Evolutionary conservation across 2,888 invertebrate species (phyloP), one percentile per base, ranked within the genome.

Genomic region (Pheosia gnoma): DNA sequence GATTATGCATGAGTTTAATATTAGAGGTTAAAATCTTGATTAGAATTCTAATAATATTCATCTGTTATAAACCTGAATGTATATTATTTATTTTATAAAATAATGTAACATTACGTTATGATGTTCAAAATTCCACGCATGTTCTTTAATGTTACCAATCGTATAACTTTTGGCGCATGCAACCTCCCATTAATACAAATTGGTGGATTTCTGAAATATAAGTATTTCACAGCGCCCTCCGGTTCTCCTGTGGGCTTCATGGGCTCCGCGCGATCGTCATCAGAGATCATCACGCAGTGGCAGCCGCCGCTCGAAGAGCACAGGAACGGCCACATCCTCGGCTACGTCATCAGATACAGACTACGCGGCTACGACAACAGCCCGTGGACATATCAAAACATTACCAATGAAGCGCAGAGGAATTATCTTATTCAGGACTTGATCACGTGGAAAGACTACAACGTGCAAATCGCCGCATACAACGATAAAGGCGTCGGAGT

Each of bases 361-460:
- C 94, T 99, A 3, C 97, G 96, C 71, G 98, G 99, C 0, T 99
- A 99, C 89, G 97, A 97, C 73, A 96, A 97, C 76, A 97, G 97
- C 73, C 98, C 98, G 0, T 99, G 98, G 98, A 98, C 97, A 5
- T 94, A 95, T 78, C 96, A 97, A 80, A 99, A 98, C 85, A 97
- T 99, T 25, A 98, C 98, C 0, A 98, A 98, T 85, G 98, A 98
- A 84, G 97, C 97, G 0, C 98, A 98, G 83, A 95, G 98, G 75
- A 98, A 97, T 86, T 98, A 96, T 82, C 94, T 98, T 3, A 97
- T 99, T 60, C 93, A 97, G 76, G 98, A 98, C 80, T 94, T 99
- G 68, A 99, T 99, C 64, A 98, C 98, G 0, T 99, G 99, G 98
- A 98, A 99, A 86, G 98, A 98, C 88, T 99, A 99, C 83, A 96